Evolutionary conservation across 2,113 vertebrate species (phyloP).

Genomic region (Pavo muticus): DNA sequence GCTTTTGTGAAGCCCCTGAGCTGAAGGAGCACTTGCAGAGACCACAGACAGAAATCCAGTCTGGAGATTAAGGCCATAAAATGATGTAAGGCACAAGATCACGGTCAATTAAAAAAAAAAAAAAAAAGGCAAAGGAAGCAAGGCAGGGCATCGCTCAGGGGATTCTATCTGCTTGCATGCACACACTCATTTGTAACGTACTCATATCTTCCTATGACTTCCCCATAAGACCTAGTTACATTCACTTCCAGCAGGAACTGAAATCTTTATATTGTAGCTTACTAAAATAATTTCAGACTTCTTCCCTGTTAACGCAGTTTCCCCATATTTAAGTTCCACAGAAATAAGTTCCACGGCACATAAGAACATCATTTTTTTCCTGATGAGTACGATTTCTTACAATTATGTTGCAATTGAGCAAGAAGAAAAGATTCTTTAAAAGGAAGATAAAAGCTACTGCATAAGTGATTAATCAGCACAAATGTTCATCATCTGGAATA

Average conservation of each 20-base stretch:
- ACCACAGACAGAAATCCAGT: background rate
- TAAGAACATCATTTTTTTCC: background rate
- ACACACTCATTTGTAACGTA: background rate
- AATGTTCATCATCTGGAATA: conserved; percentile 54
- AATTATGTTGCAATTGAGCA: conserved; percentile 44
- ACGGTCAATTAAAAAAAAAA: background rate
- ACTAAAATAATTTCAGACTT: background rate
- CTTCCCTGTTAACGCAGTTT: background rate
- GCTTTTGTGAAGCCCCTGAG: background rate
- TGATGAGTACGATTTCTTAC: conserved; percentile 34
- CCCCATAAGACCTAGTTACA: background rate
- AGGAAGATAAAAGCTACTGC: conserved; percentile 62
- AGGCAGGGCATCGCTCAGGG: background rate
- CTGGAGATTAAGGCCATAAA: background rate
- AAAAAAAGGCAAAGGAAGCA: background rate
- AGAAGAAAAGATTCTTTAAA: background rate
- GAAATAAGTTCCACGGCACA: background rate
- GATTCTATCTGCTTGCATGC: background rate
- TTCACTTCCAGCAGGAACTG: background rate
- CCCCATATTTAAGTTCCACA: background rate
- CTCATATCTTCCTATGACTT: background rate
- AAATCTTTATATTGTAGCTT: background rate
- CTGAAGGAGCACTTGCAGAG: background rate
- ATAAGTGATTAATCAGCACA: conserved; percentile 70
- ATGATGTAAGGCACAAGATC: background rate